These are phyloP conservation scores for Hydroisotoma schaefferi DNA, from an alignment of 2,888 invertebrate species.

Conservation along the genomic window DNA sequence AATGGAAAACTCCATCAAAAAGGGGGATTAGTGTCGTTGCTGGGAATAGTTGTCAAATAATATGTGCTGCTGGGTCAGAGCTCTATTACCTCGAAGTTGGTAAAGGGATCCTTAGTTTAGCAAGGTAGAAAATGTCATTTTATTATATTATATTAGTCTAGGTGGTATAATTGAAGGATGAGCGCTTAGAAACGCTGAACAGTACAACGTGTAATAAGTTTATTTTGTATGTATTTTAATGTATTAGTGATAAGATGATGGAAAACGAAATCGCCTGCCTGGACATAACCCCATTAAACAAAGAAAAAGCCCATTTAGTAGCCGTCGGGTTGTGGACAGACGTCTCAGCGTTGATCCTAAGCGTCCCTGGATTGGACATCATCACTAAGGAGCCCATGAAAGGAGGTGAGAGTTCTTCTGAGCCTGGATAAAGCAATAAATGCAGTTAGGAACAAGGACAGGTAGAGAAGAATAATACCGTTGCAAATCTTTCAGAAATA, in stretches of 20 bases:
- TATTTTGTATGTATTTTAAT: conserved; percentile 15
- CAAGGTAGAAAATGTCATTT: conserved; percentile 54
- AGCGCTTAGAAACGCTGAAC: not conserved
- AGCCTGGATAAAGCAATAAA: no score
- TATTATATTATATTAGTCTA: not conserved
- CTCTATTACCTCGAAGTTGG: conserved; percentile 76
- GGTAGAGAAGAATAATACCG: no score
- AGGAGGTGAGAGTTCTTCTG: conserved; percentile 61
- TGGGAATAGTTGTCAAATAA: conserved; percentile 73
- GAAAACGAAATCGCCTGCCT: conserved; percentile 95
- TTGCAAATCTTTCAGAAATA: conserved; percentile 67
- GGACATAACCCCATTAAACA: conserved; percentile 78
- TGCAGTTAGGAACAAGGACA: no score
- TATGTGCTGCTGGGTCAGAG: conserved; percentile 82
- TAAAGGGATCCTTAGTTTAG: conserved; percentile 62
- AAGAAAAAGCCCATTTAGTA: conserved; percentile 67
- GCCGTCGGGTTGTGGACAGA: conserved; percentile 97
- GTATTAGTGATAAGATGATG: conserved; percentile 64
- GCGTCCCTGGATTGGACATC: conserved; percentile 73
- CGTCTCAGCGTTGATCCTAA: conserved; percentile 82
- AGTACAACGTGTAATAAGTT: not conserved
- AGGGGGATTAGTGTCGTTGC: conserved; percentile 84
- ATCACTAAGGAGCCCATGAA: conserved; percentile 82
- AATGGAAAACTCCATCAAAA: conserved; percentile 67
- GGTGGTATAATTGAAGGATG: conserved; percentile 1